Base-by-base conservation (phyloP, 2,797 vertebrate species). In the Parambassis ranga region DNA sequence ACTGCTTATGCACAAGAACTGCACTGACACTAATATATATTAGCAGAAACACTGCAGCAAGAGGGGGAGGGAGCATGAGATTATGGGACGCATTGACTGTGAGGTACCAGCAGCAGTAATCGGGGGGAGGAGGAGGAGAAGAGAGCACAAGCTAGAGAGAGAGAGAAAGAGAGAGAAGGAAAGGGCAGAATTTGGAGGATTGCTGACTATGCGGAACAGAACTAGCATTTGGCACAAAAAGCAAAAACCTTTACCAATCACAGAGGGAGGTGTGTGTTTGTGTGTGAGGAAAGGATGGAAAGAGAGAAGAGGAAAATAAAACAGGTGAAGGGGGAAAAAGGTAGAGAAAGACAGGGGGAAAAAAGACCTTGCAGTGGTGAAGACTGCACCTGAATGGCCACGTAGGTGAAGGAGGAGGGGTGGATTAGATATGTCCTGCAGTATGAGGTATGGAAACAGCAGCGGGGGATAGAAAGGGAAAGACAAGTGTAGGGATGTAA, bases 41-140 rank as follows among this genome's bases (percentile, higher is more conserved):
- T 91, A 91, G 85, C 82, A 89, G 85, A 88, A 91, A 90, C 85
- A 89, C 90, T 91, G 90, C 91, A 90, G 91, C 78, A 84, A 84
- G 83, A 87, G 82, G 84, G 82, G 83, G 83, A 78, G 82, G 71
- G 77, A 63, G 78, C 55, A 53, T 26, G 15, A 82, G 87, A 87
- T 86, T 85, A 88, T 89, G 85, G 87, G 84, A 85, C 84, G 85
- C 85, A 85, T 73, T 69, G 86, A 85, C 64, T 88, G 83, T 77
- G 82, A 89, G 83, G 85, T 88, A 88, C 79, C 75, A 83, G 83
- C 81, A 87, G 83, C 76, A 76, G 83, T 67, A 81, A 75, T 66
- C 20, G 30, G 71, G 75, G 72, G 41, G 75, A 61, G 48, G 72
- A n/a, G n/a, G n/a, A n/a, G 77, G 67, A 70, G 69, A 58, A 59